These are phyloP conservation scores for Anas georgica DNA, from an alignment of 2,797 vertebrate genomes.

Conservation along the genomic window DNA sequence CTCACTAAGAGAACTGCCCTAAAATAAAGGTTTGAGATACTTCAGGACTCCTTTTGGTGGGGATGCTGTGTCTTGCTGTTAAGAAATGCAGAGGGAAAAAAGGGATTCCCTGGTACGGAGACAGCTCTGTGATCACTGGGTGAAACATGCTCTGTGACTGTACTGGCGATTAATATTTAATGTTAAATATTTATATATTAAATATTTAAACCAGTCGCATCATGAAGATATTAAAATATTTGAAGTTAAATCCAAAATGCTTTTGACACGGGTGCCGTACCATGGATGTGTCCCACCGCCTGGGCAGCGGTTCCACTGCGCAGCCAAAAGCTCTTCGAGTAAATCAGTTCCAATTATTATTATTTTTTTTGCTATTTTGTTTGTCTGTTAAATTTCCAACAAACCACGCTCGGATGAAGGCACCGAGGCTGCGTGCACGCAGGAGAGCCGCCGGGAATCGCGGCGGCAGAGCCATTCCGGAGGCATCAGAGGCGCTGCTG, in stretches of 20 bases:
- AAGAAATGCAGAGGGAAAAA: background rate
- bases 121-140: background rate
- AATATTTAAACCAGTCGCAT: background rate
- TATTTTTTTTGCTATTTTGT: too few species aligned
- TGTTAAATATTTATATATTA: background rate
- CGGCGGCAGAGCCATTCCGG: background rate
- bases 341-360: background rate
- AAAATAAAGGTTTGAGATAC: background rate
- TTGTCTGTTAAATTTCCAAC: background rate
- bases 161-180: background rate
- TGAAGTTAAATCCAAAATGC: background rate
- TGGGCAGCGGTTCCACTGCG: background rate
- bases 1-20: background rate
- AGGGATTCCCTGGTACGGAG: background rate
- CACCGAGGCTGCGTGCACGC: background rate
- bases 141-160: background rate
- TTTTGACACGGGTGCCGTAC: background rate
- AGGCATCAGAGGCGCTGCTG: rapidly evolving
- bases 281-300: rapidly evolving
- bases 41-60: background rate
- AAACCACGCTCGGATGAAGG: conserved; percentile 4
- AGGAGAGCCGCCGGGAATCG: background rate
- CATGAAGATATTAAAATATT: background rate
- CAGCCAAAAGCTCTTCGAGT: background rate
- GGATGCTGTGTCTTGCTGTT: background rate